These are phyloP conservation scores for Blastobasis lacticolella DNA, from an alignment of 2,888 invertebrate species.

Conservation along the genomic window DNA sequence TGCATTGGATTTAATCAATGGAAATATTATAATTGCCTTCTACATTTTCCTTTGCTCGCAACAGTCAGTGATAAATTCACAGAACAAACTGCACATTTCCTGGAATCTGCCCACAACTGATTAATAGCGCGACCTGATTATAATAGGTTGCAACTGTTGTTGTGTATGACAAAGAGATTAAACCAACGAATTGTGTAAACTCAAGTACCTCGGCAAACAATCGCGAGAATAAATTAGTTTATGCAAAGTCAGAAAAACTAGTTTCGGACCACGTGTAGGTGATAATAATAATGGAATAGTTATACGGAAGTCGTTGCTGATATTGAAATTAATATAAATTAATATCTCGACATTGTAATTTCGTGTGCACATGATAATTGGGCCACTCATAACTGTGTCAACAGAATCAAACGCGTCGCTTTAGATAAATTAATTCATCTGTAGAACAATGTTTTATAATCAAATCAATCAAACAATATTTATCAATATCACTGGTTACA, in stretches of 20 bases:
- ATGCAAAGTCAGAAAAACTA: constrained; percentile 15
- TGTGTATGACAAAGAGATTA: constrained; percentile 5
- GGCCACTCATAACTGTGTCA: constrained; percentile 3
- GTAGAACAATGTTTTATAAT: too few relatives aligned
- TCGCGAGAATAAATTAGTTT: constrained; percentile 19
- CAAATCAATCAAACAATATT: too few relatives aligned
- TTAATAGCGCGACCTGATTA: constrained; percentile 28
- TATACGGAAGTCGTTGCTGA: constrained; percentile 23
- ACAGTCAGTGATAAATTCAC: constrained; percentile 32
- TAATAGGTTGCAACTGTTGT: constrained; percentile 18
- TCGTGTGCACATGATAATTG: constrained; percentile 32
- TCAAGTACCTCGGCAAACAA: constrained; percentile 22
- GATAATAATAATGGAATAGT: constrained; percentile 25
- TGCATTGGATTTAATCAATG: constrained; percentile 7
- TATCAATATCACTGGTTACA: too few relatives aligned
- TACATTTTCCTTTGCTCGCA: constrained; percentile 15
- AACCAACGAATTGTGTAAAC: constrained; percentile 1
- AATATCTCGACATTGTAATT: constrained; percentile 12
- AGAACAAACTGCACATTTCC: constrained; percentile 28
- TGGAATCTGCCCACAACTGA: constrained; percentile 37
- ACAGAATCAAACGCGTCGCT: background rate
- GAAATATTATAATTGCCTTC: constrained; percentile 13
- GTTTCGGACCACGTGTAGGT: constrained; percentile 15
- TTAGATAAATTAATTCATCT: background rate
- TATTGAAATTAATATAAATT: background rate